phyloP scores from a whole-genome alignment of 2,888 invertebrate species.

The Aleiodes alternator region DNA sequence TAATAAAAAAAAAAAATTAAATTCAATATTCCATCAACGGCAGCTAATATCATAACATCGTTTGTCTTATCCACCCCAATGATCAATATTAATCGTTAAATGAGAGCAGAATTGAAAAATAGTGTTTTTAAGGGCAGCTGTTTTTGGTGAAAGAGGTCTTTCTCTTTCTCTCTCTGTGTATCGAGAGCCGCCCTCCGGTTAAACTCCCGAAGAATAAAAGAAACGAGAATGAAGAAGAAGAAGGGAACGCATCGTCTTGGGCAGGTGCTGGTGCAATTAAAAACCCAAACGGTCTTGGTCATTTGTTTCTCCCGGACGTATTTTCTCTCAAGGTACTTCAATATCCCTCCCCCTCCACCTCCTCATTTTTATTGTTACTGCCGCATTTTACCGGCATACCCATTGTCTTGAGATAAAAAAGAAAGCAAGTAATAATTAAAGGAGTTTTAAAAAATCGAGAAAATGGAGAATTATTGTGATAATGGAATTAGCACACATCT shows the following conservation, averaged over 20 bases:
- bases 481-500: too few relatives aligned
- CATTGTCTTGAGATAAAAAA: slow-evolving; percentile 19
- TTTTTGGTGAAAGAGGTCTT: slow-evolving; percentile 4
- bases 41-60: slow-evolving; percentile 9
- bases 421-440: slow-evolving; percentile 14
- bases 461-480: not conserved
- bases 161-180: not conserved
- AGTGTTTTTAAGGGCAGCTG: slow-evolving; percentile 12
- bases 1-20: too few relatives aligned
- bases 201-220: slow-evolving; percentile 1
- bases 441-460: slow-evolving; percentile 40
- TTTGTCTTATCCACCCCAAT: slow-evolving; percentile 23
- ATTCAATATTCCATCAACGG: slow-evolving; percentile 24
- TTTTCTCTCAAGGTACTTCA: slow-evolving; percentile 45
- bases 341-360: slow-evolving; percentile 5
- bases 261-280: slow-evolving; percentile 72
- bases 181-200: not conserved
- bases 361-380: slow-evolving; percentile 22
- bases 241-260: slow-evolving; percentile 43
- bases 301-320: slow-evolving; percentile 63
- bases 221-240: slow-evolving; percentile 8
- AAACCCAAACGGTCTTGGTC: slow-evolving; percentile 63
- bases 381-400: slow-evolving; percentile 18
- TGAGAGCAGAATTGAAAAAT: slow-evolving; percentile 13
- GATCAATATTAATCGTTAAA: slow-evolving; percentile 27